A percentile compares a stretch with the other conserved stretches of the same genome.
Evolutionary conservation across 2,888 invertebrate species (phyloP).

Genomic region (Cerastoderma edule): DNA sequence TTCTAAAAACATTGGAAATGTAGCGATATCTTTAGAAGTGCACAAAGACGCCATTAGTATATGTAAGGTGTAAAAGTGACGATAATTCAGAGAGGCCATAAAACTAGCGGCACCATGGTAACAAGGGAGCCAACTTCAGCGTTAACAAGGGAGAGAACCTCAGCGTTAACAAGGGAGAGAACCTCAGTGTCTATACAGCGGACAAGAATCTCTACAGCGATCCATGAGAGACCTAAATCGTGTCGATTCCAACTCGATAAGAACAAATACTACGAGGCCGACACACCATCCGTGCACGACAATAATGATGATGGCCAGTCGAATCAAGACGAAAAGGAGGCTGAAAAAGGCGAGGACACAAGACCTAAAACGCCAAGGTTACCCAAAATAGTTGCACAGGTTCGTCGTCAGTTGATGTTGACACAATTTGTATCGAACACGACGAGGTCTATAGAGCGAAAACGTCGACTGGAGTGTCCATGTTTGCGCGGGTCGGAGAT

Average conservation of each 20-base stretch:
- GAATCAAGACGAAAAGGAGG: not conserved
- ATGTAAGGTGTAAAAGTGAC: no score
- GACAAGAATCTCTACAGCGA: no score
- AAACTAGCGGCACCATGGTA: no score
- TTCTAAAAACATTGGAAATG: no score
- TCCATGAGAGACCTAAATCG: slow-evolving; percentile 14
- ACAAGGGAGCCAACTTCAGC: no score
- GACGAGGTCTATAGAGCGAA: not conserved
- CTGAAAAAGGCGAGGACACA: not conserved
- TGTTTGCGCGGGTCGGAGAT: slow-evolving; percentile 11
- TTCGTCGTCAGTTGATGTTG: not conserved
- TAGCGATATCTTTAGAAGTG: no score
- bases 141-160: no score
- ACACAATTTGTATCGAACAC: slow-evolving; percentile 6
- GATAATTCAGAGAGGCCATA: no score
- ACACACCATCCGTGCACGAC: not conserved
- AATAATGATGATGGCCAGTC: no score
- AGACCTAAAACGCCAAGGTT: not conserved
- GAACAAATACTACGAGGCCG: not conserved
- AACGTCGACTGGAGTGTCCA: not conserved
- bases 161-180: no score
- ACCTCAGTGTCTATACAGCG: no score
- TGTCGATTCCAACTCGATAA: slow-evolving; percentile 11
- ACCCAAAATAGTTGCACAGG: not conserved
- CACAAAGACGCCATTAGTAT: no score